Evolutionary conservation across 2,888 invertebrate species (phyloP), one percentile per base, ranked within the genome.

Genomic region (Dendrolimus pini): DNA sequence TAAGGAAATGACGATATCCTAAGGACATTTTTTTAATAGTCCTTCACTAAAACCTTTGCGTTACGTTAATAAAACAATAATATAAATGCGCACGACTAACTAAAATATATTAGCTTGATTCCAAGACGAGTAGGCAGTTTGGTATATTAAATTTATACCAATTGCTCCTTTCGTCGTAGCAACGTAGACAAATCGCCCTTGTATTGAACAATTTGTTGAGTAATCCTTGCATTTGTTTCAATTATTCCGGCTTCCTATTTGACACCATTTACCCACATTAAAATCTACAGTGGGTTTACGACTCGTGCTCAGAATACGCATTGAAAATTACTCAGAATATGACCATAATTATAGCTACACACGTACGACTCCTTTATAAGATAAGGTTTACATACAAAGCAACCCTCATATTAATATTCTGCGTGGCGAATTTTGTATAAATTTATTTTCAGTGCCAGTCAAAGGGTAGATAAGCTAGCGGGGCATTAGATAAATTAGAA

Each of bases 151-250:
- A 79, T 80, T 80, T 75, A 72, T 79, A 71, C 65, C 70, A 83
- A 80, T 77, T 78, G 79, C 75, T 70, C 74, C 72, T 81, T 81
- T 78, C 75, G 80, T 72, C 73, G 72, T 66, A 70, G 65, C 75
- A 85, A 89, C 85, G 85, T 87, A 83, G 82, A 90, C 78, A 89
- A 89, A 90, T 90, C 82, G 82, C 84, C 77, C 70, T 87, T 89
- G 86, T 85, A 89, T 89, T 89, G 86, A 72, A 89, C 89, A 89
- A 89, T 86, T 86, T 87, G 88, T 89, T 77, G 85, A 87, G 85
- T 89, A 89, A 90, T 86, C 87, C 85, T 69, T 74, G 77, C 89
- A 89, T 90, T 89, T 87, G 83, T 90, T 89, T 89, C 89, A 89
- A 89, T 90, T 89, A 90, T 84, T 77, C 75, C 72, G 74, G 78